phyloP scores from a whole-genome alignment of 2,113 vertebrate species.

The Notechis scutatus region DNA sequence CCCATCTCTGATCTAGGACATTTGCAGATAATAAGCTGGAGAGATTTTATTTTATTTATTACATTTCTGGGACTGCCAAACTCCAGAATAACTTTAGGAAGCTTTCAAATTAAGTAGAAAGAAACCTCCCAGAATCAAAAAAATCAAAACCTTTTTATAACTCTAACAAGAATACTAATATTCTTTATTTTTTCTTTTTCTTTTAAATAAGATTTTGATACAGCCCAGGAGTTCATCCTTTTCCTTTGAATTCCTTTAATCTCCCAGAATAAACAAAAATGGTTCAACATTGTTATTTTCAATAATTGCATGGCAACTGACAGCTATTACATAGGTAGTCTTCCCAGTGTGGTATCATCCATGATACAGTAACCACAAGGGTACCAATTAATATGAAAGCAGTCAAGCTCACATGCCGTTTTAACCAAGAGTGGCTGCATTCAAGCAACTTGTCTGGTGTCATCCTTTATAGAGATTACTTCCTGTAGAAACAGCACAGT shows the following conservation, averaged over 20 bases:
- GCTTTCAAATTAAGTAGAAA: not conserved
- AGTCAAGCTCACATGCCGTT: not conserved
- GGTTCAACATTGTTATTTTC: not conserved
- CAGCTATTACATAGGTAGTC: not conserved
- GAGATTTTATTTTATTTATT: not conserved
- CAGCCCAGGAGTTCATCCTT: not conserved
- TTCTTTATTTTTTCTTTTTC: not conserved
- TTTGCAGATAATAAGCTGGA: not conserved
- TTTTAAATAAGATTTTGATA: conserved; percentile 23
- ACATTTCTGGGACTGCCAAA: not conserved
- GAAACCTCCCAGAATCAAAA: not conserved
- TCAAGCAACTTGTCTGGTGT: conserved; percentile 23
- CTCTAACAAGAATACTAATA: not conserved
- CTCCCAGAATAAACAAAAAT: not conserved
- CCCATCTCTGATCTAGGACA: not conserved
- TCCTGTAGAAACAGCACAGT: conserved; percentile 26
- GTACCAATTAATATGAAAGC: conserved; percentile 21
- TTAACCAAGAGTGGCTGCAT: not conserved
- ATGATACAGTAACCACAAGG: not conserved
- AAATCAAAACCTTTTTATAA: not conserved
- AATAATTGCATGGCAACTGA: not conserved
- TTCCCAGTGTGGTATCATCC: not conserved
- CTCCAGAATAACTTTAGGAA: not conserved
- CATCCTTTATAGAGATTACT: conserved; percentile 22
- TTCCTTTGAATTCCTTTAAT: conserved; percentile 7